These are phyloP conservation scores for Liparis tanakae DNA, from an alignment of 2,797 vertebrate species.

Conservation along the genomic window DNA sequence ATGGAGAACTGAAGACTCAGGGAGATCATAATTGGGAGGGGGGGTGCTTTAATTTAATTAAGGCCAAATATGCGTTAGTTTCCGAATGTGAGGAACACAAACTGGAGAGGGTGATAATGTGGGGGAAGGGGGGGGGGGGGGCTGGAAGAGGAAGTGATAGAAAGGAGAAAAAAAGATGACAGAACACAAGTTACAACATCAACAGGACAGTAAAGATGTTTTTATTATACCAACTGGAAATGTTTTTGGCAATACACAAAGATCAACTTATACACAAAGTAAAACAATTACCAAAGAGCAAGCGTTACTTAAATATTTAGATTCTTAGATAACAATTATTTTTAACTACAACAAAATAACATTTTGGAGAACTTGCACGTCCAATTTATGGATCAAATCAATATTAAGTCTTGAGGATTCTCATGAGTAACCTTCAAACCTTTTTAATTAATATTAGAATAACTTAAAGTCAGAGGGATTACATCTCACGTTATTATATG, in stretches of 20 bases:
- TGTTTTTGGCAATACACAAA: background rate
- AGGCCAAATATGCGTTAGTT: conserved; percentile 50
- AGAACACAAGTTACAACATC: background rate
- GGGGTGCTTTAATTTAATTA: conserved; percentile 57
- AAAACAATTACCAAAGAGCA: background rate
- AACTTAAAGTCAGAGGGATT: background rate
- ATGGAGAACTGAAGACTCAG: conserved; percentile 31
- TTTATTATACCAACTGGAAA: background rate
- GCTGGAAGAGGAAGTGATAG: background rate
- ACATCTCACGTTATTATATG: background rate
- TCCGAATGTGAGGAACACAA: conserved; percentile 33
- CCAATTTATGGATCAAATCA: background rate
- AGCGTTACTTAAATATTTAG: background rate
- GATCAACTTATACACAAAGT: background rate
- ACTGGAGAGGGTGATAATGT: conserved; percentile 18
- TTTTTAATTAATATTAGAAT: background rate
- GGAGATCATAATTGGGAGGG: conserved; percentile 53
- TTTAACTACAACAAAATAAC: background rate
- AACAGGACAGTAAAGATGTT: background rate
- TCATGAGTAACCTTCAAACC: background rate
- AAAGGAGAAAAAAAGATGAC: background rate
- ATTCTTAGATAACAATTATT: background rate
- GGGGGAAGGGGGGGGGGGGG: conserved; percentile 11
- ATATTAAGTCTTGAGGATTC: background rate
- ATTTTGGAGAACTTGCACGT: background rate